Percentiles rank a stretch among this genome's conserved stretches.
Conservation (phyloP, 2,113 vertebrate genomes). For the Albula glossodonta region DNA sequence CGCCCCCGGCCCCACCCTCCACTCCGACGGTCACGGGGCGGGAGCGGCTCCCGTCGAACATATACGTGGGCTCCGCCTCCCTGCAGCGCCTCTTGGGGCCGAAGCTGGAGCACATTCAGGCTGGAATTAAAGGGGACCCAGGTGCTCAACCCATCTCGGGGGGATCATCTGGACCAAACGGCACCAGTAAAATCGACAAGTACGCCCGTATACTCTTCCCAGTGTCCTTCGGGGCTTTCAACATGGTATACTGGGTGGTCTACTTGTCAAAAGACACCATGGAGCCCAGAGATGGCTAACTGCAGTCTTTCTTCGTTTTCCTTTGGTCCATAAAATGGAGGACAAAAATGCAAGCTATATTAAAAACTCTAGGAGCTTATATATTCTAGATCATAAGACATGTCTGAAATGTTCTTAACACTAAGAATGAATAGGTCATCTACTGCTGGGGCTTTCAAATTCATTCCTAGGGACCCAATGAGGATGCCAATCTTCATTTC, state of each 20-base stretch:
- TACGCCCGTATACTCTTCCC: conserved; percentile 98
- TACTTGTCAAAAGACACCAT: conserved; percentile 97
- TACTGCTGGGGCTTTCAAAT: no score
- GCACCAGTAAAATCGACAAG: conserved; percentile 98
- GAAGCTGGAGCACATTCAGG: conserved; percentile 84
- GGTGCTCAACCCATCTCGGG: conserved; percentile 68
- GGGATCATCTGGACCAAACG: conserved; percentile 73
- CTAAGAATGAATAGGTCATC: not conserved
- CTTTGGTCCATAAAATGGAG: not conserved
- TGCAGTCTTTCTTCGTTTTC: conserved; percentile 67
- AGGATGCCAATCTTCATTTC: no score
- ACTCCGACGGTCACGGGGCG: conserved; percentile 75
- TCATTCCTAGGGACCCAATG: no score
- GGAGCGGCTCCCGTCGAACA: conserved; percentile 56
- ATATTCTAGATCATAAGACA: not conserved
- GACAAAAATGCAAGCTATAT: not conserved
- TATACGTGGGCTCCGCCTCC: conserved; percentile 66
- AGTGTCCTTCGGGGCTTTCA: conserved; percentile 94
- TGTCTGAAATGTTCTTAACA: not conserved
- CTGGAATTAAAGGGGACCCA: conserved; percentile 75
- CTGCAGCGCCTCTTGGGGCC: conserved; percentile 81
- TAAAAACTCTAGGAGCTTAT: conserved; percentile 3
- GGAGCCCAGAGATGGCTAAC: conserved; percentile 81
- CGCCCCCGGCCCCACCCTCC: conserved; percentile 73
- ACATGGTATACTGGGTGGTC: conserved; percentile 99